Evolutionary conservation across 2,888 invertebrate genomes (phyloP).

Genomic region (Dicyrtoma fusca): DNA sequence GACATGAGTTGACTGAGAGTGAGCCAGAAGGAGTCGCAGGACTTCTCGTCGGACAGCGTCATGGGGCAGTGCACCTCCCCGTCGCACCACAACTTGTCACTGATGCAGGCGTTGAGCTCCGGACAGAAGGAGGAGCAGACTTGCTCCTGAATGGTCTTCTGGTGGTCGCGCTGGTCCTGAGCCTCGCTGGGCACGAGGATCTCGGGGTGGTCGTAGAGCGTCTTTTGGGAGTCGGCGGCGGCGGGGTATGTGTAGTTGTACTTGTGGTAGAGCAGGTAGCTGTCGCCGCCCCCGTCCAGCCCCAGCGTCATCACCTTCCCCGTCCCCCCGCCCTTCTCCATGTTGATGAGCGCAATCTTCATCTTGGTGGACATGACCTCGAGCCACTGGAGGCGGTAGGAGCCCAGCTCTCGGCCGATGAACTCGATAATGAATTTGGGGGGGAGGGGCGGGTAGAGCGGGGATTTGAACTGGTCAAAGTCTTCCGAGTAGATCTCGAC

Average conservation of each 20-base stretch:
- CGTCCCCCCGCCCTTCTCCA: constrained; percentile 19
- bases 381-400: constrained; percentile 79
- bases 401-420: constrained; percentile 73
- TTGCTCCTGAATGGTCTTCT: not conserved
- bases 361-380: constrained; percentile 65
- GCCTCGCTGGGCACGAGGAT: not conserved
- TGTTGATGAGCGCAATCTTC: constrained; percentile 46
- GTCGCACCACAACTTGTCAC: constrained; percentile 79
- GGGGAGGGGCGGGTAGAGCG: constrained; percentile 52
- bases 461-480: constrained; percentile 51
- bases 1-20: constrained; percentile 54
- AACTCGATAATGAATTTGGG: constrained; percentile 74
- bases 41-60: constrained; percentile 48
- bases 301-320: constrained; percentile 21
- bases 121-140: constrained; percentile 73
- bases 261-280: not conserved
- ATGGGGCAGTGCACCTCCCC: constrained; percentile 62
- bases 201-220: not conserved
- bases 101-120: constrained; percentile 79
- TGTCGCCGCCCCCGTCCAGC: constrained; percentile 62
- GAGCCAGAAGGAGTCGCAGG: constrained; percentile 55
- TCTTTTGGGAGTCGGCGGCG: not conserved
- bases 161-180: not conserved
- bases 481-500: constrained; percentile 56
- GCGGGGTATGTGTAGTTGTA: not conserved